Percentiles rank a stretch among this genome's conserved stretches.
Conservation (phyloP, 1,140 invertebrate genomes). For the Ceratitis capitata region DNA sequence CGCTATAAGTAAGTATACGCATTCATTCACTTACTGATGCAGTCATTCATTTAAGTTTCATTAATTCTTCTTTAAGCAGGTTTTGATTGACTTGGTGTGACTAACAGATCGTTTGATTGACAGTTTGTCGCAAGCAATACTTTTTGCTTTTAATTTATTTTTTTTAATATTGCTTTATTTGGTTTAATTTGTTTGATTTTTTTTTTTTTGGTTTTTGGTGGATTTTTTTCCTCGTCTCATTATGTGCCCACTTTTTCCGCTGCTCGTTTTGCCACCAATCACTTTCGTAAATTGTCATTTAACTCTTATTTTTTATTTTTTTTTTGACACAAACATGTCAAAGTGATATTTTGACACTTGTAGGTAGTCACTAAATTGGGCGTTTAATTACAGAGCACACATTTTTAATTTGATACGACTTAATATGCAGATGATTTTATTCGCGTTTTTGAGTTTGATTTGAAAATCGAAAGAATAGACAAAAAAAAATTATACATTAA, state of each 20-base stretch:
- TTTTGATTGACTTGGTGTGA: constrained; percentile 33
- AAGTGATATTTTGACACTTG: constrained; percentile 8
- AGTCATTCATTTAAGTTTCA: constrained; percentile 8
- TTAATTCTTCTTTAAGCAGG: background rate
- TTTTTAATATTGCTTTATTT: background rate
- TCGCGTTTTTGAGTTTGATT: no score
- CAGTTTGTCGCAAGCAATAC: background rate
- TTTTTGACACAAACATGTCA: background rate
- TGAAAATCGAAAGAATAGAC: no score
- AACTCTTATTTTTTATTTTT: no score
- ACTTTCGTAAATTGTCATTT: constrained; percentile 13
- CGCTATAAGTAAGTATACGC: background rate
- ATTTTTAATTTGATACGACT: background rate
- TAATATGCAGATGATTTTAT: background rate
- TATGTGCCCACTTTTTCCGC: constrained; percentile 19
- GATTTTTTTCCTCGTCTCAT: background rate
- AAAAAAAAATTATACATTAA: no score
- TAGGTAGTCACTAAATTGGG: constrained; percentile 35
- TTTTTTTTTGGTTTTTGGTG: background rate
- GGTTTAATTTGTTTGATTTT: background rate
- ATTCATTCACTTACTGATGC: constrained; percentile 33
- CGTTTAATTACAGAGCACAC: constrained; percentile 22
- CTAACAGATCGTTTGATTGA: constrained; percentile 12
- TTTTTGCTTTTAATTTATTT: background rate
- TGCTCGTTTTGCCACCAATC: constrained; percentile 2